Evolutionary conservation across 2,797 vertebrate species (phyloP).

Genomic region (Xiphophorus birchmanni): DNA sequence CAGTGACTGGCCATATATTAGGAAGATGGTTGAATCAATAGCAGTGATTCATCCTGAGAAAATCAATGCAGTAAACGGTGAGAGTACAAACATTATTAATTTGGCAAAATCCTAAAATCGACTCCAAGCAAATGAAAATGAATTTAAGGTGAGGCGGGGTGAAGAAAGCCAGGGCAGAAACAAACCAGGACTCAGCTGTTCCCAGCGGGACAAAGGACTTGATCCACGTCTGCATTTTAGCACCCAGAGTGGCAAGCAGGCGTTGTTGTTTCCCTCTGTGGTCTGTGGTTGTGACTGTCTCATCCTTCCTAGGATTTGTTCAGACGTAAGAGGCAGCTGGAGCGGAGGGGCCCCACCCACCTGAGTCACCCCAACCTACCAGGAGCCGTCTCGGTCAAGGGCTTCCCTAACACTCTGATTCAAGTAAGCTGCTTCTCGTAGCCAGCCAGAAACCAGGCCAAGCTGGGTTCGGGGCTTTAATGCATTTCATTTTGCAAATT

Average conservation of each 20-base stretch:
- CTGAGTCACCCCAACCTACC: slow-evolving; percentile 67
- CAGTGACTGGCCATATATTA: slow-evolving; percentile 63
- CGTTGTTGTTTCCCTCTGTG: slow-evolving; percentile 48
- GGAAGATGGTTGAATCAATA: slow-evolving; percentile 43
- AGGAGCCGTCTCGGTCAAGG: slow-evolving; percentile 76
- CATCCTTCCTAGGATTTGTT: slow-evolving; percentile 53
- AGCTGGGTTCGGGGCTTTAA: slow-evolving; percentile 14
- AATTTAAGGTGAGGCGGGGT: not conserved
- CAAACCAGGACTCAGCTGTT: not conserved
- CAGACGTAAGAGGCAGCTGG: slow-evolving; percentile 75
- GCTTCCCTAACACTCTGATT: slow-evolving; percentile 80
- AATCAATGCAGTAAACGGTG: slow-evolving; percentile 50
- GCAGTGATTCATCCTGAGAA: slow-evolving; percentile 29
- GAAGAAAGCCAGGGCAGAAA: slow-evolving; percentile 1
- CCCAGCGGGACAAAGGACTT: slow-evolving; percentile 13
- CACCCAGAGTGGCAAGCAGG: slow-evolving; percentile 18
- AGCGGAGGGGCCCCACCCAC: slow-evolving; percentile 69
- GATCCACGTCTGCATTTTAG: slow-evolving; percentile 3
- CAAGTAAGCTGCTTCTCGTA: slow-evolving; percentile 69
- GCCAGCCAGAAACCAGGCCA: slow-evolving; percentile 52
- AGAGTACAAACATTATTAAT: slow-evolving; percentile 29
- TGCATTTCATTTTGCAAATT: not conserved
- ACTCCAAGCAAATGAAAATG: slow-evolving; percentile 2
- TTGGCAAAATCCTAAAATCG: slow-evolving; percentile 28
- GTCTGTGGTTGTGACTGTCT: slow-evolving; percentile 54